Evolutionary conservation across 2,797 vertebrate genomes (phyloP).

Genomic region (Poecile montanus): DNA sequence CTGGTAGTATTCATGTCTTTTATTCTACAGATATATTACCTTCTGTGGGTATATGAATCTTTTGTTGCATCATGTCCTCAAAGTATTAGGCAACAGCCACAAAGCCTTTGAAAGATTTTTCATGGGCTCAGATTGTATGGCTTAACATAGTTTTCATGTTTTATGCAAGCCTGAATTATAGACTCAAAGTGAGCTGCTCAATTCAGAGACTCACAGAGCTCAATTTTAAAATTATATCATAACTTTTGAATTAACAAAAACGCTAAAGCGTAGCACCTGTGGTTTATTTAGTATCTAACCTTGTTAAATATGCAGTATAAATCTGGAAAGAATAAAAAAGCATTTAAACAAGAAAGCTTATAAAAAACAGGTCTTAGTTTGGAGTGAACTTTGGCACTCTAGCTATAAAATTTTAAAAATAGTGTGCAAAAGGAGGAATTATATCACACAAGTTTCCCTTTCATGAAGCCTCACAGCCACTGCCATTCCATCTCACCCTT

Average conservation of each 20-base stretch:
- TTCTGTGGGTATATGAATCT: neutral
- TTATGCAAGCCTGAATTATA: neutral
- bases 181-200: neutral
- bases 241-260: slow-evolving; percentile 35
- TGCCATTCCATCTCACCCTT: neutral
- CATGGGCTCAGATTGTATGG: neutral
- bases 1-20: neutral
- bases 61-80: neutral
- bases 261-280: neutral
- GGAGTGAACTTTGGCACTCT: neutral
- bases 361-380: neutral
- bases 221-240: neutral
- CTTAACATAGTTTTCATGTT: neutral
- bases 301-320: neutral
- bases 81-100: neutral
- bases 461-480: neutral
- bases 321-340: neutral
- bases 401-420: neutral
- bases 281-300: neutral
- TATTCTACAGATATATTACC: neutral
- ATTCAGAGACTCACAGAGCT: neutral
- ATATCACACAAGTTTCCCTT: neutral
- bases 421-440: neutral
- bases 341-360: neutral
- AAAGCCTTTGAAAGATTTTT: neutral